Evolutionary conservation across 2,797 vertebrate species (phyloP), one percentile per base, ranked within the genome.

Genomic region (Oryzias sinensis): DNA sequence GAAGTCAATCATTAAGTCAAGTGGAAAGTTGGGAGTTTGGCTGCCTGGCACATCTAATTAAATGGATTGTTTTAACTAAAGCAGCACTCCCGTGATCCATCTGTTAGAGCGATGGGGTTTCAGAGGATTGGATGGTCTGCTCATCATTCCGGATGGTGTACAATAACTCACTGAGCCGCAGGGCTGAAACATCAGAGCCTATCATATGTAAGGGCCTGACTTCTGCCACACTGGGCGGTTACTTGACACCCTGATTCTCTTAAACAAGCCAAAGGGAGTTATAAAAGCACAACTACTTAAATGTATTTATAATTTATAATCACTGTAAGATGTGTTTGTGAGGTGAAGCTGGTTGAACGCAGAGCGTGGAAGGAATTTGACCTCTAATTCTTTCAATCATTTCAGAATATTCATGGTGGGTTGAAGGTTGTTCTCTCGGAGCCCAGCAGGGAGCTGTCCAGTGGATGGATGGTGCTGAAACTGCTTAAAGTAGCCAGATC

Each of bases 391-490:
- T 22, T 22, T 22, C 20, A 22, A 22, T 22, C 20, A 22, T 22
- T 22, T 22, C 20, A 22, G 20, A 22, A 22, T 22, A 22, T 22
- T 22, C 20, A 22, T 22, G 20, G 20, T 22, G 20, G 20, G 20
- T 22, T 52, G 24, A 6, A 45, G 2, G 47, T 33, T 50, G 45
- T 51, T 41, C 43, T 24, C 14, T 40, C 46, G 16, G 55, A 51
- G 68, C 1, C 5, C 15, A 27, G 17, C 14, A 5, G 8, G 83
- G 87, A 88, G 84, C 89, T 90, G 90, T 91, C 89, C 88, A 27
- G 6, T 29, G 9, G 42, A 17, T 52, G 16, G 43, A 82, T 86
- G 86, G 89, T 91, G 86, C 89, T 90, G 89, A 87, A 90, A 64
- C 17, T 59, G n/a, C 48, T 52, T 54, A 14, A 1, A 43, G 25